phyloP scores from a whole-genome alignment of 2,888 invertebrate genomes.

The Pristionchus japonicus region DNA sequence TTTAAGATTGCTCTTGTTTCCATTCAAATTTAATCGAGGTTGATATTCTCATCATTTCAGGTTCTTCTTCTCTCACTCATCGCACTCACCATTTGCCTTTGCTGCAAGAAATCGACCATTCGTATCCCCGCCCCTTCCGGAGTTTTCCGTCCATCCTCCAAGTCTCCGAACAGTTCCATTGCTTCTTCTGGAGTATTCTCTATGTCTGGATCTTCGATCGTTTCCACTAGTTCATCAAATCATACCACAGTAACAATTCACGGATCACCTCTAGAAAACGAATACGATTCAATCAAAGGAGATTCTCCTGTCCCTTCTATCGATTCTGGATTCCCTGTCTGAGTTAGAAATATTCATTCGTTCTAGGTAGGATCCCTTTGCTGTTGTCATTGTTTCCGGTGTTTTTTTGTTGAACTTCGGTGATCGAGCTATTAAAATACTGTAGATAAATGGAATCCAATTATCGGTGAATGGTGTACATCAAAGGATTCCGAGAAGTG shows the following conservation, averaged over 20 bases:
- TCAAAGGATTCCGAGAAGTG: neutral
- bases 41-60: neutral
- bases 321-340: neutral
- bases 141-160: neutral
- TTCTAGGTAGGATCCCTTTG: neutral
- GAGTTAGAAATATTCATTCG: neutral
- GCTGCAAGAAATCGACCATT: neutral
- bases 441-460: neutral
- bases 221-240: no score
- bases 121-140: neutral
- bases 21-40: neutral
- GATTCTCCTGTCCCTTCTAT: neutral
- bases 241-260: neutral
- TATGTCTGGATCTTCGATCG: neutral
- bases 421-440: neutral
- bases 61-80: neutral
- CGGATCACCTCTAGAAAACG: neutral
- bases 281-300: neutral
- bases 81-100: neutral
- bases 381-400: neutral
- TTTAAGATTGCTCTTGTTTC: neutral
- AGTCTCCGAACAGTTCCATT: neutral
- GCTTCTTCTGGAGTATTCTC: slow-evolving; percentile 5
- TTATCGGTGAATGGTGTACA: neutral
- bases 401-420: neutral